Evolutionary conservation across 2,797 vertebrate species (phyloP), one percentile per base, ranked within the genome.

Genomic region (Menidia menidia): DNA sequence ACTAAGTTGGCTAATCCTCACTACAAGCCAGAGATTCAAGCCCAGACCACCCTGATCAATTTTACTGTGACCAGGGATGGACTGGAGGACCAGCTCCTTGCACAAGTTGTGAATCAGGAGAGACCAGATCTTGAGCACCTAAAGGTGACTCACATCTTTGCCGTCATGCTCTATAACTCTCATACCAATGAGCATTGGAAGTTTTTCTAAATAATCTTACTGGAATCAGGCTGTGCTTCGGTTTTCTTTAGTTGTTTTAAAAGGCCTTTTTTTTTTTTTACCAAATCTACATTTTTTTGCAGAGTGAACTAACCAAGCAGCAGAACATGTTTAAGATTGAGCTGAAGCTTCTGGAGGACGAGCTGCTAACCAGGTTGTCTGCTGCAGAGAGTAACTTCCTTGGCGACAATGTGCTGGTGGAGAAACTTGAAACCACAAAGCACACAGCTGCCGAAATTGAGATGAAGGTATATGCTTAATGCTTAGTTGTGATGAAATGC

Each of bases 301-400:
- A 95, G 92, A 92, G 92, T 80, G 92, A 95, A 58, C 82, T 95
- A 68, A 91, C 92, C 77, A 95, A 94, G 86, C 94, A 96, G 85
- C 94, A 95, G 93, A 95, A 96, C 83, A 89, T 94, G 77, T 96
- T 96, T 87, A 94, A 95, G 93, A 96, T 95, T 44, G 90, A 96
- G 85, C 86, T 97, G 89, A 96, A 95, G 91, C 93, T 94, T 62
- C 89, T 95, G 85, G 94, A 95, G 86, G 93, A 95, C 60, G 93
- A 96, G 88, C 88, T 95, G 78, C 86, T 89, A 64, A 89, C 88
- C 48, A 77, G 90, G 58, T 89, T 96, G 69, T 94, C 93, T 1
- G 93, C 93, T 1, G 92, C 93, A 4, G 92, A 94, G 73, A 93
- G 92, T 60, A 91, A 95, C 91, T 96, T 97, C 83, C 89, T 96